Percentiles rank a stretch among this genome's conserved stretches.
These are phyloP conservation scores for Biston stratarius DNA, from an alignment of 2,888 invertebrate species.

Conservation along the genomic window DNA sequence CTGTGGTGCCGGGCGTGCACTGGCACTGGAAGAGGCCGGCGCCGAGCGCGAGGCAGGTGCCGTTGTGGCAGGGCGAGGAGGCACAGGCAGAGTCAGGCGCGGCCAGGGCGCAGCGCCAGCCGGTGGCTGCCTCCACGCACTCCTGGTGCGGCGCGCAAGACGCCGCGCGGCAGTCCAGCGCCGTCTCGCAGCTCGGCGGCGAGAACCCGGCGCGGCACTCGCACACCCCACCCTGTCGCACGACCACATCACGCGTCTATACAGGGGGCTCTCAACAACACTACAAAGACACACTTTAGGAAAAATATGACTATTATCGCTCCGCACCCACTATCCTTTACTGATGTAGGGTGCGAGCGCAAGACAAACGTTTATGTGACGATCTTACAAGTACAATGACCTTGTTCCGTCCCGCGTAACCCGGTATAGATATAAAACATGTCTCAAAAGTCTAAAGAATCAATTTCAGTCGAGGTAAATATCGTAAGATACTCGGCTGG, in stretches of 20 bases:
- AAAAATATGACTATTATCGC: too few relatives aligned
- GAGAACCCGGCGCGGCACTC: conserved; percentile 89
- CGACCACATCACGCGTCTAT: conserved; percentile 65
- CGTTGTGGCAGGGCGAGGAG: conserved; percentile 90
- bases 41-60: conserved; percentile 89
- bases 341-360: too few relatives aligned
- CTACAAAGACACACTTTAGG: background rate
- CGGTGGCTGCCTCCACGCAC: conserved; percentile 78
- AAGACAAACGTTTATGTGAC: too few relatives aligned
- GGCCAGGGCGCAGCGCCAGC: conserved; percentile 87
- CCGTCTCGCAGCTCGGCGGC: conserved; percentile 88
- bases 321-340: too few relatives aligned
- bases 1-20: conserved; percentile 84
- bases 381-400: too few relatives aligned
- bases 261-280: background rate
- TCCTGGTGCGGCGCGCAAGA: conserved; percentile 68
- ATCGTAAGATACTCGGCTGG: too few relatives aligned
- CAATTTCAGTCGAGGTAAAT: too few relatives aligned
- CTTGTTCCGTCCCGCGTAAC: too few relatives aligned
- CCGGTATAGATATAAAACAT: too few relatives aligned
- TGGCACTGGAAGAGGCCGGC: conserved; percentile 89
- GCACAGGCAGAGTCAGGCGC: conserved; percentile 89
- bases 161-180: conserved; percentile 88
- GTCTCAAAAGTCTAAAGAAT: too few relatives aligned
- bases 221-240: conserved; percentile 82